Base-by-base conservation (phyloP, 2,888 invertebrate species). In the Phortica okadai region DNA sequence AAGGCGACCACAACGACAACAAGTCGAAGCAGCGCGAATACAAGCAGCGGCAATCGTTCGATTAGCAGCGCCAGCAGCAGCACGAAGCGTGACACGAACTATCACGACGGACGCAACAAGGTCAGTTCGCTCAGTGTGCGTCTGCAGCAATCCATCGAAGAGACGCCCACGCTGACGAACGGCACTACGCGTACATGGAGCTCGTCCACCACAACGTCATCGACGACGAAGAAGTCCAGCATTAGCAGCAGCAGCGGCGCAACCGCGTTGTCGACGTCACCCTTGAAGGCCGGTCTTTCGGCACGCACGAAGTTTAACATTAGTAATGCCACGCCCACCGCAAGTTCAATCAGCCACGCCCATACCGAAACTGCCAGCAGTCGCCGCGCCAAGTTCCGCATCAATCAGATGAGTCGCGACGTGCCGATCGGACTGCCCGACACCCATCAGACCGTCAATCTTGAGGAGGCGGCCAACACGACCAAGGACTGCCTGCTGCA, bases 401-500 rank as follows among this genome's bases (percentile, higher is more conserved):
- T 96, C 33, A 95, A 94, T 58, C 93, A 93, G 82, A 93, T 93
- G 90, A 95, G 95, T 85, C 92, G 96, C 82, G 95, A 96, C 87
- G 95, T 96, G 0, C 95, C 95, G 1, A 92, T 94, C 44, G 94
- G 94, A 59, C 93, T 94, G 7, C 93, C 93, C 6, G 93, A 94
- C 54, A 93, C 92, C 72, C 93, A 93, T 79, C 93, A 93, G 84
- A 91, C 93, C 76, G 91, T 91, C 41, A 92, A 91, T 80, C 89
- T 93, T 0, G 90, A 92, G 77, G 91, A 91, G 84, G 94, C 94
- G 62, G 94, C 95, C 11, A 94, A 94, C 79, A 93, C 94, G 73
- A 95, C 96, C 41, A 96, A 96, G 91, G 95, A 96, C 89, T 93
- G 96, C 70, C 91, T 96, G 58, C 89, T 96, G 44, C 95, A 95